Evolutionary conservation across 2,888 invertebrate genomes (phyloP), one percentile per base, ranked within the genome.

Genomic region (Brachypalpus laphriformis): DNA sequence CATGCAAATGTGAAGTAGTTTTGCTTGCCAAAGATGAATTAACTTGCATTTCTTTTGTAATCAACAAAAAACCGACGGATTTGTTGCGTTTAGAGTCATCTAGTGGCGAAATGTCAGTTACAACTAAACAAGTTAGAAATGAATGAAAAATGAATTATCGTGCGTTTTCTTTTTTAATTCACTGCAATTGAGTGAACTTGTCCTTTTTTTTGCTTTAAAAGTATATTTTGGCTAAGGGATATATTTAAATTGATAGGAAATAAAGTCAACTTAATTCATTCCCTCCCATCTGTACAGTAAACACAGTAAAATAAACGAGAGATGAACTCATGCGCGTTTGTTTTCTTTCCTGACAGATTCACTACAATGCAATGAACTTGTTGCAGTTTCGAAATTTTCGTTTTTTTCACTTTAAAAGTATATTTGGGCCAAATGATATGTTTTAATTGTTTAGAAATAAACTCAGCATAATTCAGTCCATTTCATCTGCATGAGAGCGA

Each of bases 381-480:
- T 70, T 83, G 83, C 83, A 78, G 25, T 66, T 78, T 83, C 83
- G 78, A 83, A 78, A 59, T 72, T 59, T 78, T 80, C 51, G 28
- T 68, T 57, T 57, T 75, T 71, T 57, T 25, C 25, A 4, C 40
- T 72, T 72, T 72, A 1, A 42, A 51, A 66, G 37, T 68, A 18
- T 28, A 6, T 3, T 14, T 51, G 16, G 7, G 14, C 14, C 25
- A 37, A 31, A n/a, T 20, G 18, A 31, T 31, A 45, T 63, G 28
- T n/a, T 20, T 63, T 16, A 42, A 42, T 16, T 28, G 9, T 11
- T 25, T 42, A 8, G 2, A 25, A 28, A 14, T 25, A 42, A 4
- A 2, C 9, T 31, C n/a, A 25, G 3, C 25, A 25, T 25, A 25
- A n/a, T n/a, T n/a, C n/a, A n/a, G n/a, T n/a, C n/a, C n/a, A n/a